Evolutionary conservation across 2,113 vertebrate species (phyloP).

Genomic region (Atherinomorus stipes): DNA sequence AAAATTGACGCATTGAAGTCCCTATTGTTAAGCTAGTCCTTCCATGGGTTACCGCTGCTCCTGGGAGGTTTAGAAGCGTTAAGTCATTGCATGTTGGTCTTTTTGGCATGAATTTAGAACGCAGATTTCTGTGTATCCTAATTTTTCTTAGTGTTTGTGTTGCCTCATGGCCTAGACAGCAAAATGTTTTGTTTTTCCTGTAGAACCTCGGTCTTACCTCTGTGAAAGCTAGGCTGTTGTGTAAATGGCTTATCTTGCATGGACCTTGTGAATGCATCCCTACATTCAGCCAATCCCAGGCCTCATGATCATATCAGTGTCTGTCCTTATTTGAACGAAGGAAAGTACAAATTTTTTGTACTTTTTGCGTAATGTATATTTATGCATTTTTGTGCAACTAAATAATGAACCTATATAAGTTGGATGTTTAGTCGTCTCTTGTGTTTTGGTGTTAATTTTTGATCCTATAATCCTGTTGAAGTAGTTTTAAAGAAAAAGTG

Average conservation of each 20-base stretch:
- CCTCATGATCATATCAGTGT: slow-evolving; percentile 74
- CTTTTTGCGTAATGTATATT: slow-evolving; percentile 82
- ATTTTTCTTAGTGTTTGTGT: slow-evolving; percentile 76
- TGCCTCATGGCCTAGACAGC: slow-evolving; percentile 72
- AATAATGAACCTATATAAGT: slow-evolving; percentile 83
- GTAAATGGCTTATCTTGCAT: slow-evolving; percentile 80
- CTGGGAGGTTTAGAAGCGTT: slow-evolving; percentile 68
- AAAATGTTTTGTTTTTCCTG: slow-evolving; percentile 72
- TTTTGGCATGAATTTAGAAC: slow-evolving; percentile 82
- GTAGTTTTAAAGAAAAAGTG: slow-evolving; percentile 80
- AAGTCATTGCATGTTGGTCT: slow-evolving; percentile 81
- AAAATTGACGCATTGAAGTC: slow-evolving; percentile 55
- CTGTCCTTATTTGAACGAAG: slow-evolving; percentile 78
- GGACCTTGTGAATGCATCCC: slow-evolving; percentile 80
- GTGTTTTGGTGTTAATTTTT: slow-evolving; percentile 80
- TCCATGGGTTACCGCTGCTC: slow-evolving; percentile 48
- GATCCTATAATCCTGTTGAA: slow-evolving; percentile 77
- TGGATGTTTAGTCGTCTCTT: slow-evolving; percentile 80
- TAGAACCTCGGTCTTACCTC: slow-evolving; percentile 78
- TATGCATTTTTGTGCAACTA: slow-evolving; percentile 83
- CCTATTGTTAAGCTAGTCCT: slow-evolving; percentile 65
- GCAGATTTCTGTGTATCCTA: slow-evolving; percentile 78
- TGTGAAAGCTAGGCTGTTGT: slow-evolving; percentile 79
- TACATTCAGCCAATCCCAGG: slow-evolving; percentile 71
- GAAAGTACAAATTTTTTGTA: slow-evolving; percentile 76